Evolutionary conservation across 1,140 invertebrate species (phyloP).

Genomic region (Lysiphlebus fabarum): DNA sequence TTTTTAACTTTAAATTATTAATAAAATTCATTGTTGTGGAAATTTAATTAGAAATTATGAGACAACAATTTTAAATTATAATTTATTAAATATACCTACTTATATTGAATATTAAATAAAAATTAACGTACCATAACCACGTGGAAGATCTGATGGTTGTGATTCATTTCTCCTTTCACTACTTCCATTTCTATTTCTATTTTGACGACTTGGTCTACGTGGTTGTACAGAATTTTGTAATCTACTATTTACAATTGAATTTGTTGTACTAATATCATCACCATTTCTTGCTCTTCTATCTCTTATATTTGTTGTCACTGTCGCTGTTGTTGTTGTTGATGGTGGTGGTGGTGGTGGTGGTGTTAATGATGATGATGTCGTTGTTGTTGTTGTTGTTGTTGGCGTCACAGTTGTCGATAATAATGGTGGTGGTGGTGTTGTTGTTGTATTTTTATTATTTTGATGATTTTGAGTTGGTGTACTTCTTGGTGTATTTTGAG

Average conservation of each 20-base stretch:
- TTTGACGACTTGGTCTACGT: conserved; percentile 44
- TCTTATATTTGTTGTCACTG: conserved; percentile 5
- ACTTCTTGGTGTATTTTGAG: conserved; percentile 42
- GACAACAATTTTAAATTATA: too few relatives aligned
- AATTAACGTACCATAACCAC: conserved; percentile 72
- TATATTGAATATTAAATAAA: too few relatives aligned
- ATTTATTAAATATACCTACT: too few relatives aligned
- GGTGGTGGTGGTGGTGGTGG: too few relatives aligned
- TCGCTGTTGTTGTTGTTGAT: too few relatives aligned
- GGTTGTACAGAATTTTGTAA: conserved; percentile 33
- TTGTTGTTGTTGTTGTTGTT: conserved; percentile 29
- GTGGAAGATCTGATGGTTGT: conserved; percentile 73
- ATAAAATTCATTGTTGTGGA: too few relatives aligned
- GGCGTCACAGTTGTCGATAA: too few relatives aligned
- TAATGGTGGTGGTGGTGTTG: conserved; percentile 23
- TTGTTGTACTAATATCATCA: conserved; percentile 50
- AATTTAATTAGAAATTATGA: too few relatives aligned
- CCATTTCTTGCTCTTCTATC: conserved; percentile 28
- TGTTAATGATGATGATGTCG: neutral
- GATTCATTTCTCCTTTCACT: conserved; percentile 58
- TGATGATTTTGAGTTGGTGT: conserved; percentile 42
- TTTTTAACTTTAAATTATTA: too few relatives aligned
- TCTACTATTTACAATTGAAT: conserved; percentile 40
- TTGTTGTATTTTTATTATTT: conserved; percentile 31
- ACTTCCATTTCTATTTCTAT: conserved; percentile 45